Evolutionary conservation across 2,113 vertebrate species (phyloP).

Genomic region (Oncorhynchus mykiss): DNA sequence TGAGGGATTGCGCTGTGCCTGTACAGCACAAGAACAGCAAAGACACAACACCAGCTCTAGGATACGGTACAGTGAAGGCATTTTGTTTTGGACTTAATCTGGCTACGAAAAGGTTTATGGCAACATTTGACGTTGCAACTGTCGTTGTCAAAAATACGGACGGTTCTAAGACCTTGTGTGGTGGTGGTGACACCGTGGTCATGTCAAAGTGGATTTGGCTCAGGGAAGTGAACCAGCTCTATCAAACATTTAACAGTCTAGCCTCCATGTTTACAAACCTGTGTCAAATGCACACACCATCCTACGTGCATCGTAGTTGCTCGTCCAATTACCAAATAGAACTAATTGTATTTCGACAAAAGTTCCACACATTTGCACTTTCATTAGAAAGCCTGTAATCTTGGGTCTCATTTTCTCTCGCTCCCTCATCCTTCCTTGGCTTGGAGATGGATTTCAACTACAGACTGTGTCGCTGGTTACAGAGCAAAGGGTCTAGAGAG

Average conservation of each 20-base stretch:
- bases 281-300: background rate
- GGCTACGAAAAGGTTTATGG: background rate
- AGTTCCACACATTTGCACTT: background rate
- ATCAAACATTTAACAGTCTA: background rate
- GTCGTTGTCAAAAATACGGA: background rate
- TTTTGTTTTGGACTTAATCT: constrained; percentile 5
- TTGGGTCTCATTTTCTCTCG: background rate
- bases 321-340: background rate
- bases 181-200: background rate
- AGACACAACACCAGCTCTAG: background rate
- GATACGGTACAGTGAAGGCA: background rate
- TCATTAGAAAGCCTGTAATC: background rate
- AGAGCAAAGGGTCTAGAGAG: constrained; percentile 3
- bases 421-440: background rate
- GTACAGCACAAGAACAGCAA: constrained; percentile 4
- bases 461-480: constrained; percentile 3
- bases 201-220: background rate
- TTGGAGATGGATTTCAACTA: background rate
- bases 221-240: background rate
- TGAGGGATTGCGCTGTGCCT: constrained; percentile 3
- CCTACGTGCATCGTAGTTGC: background rate
- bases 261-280: background rate
- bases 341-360: background rate
- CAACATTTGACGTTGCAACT: background rate
- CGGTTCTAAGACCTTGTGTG: background rate